Evolutionary conservation across 2,888 invertebrate species (phyloP).

Genomic region (Andrena dorsata): DNA sequence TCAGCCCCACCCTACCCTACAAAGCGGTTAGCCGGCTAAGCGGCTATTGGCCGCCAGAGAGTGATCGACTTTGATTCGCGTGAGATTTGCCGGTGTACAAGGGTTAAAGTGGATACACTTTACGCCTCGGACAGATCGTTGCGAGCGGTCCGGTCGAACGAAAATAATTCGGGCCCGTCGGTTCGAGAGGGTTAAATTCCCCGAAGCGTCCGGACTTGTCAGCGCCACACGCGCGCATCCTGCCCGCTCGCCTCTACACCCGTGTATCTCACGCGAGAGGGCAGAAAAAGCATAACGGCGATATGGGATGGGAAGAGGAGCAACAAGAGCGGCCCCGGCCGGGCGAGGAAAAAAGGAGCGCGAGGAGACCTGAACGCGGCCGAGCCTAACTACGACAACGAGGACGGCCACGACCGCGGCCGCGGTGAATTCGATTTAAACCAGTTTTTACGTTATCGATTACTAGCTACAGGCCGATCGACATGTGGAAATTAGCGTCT

Average conservation of each 20-base stretch:
- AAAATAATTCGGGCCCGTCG: not conserved
- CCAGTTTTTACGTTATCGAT: slow-evolving; percentile 62
- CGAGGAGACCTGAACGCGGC: slow-evolving; percentile 24
- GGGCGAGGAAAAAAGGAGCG: not conserved
- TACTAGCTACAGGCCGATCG: slow-evolving; percentile 47
- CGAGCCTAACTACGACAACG: slow-evolving; percentile 42
- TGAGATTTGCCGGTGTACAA: no score
- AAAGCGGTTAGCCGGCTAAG: no score
- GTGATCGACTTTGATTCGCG: no score
- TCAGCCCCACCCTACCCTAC: no score
- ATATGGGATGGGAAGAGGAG: slow-evolving; percentile 8
- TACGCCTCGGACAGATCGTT: no score
- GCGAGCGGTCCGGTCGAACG: no score
- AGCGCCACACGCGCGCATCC: slow-evolving; percentile 47
- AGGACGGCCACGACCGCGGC: slow-evolving; percentile 19
- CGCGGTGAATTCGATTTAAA: slow-evolving; percentile 59
- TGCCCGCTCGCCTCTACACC: slow-evolving; percentile 36
- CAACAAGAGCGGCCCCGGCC: slow-evolving; percentile 2
- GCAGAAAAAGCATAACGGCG: slow-evolving; percentile 49
- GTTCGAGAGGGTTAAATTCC: slow-evolving; percentile 39
- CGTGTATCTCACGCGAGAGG: slow-evolving; percentile 32
- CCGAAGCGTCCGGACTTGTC: slow-evolving; percentile 36
- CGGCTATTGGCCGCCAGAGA: no score
- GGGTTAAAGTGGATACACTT: no score
- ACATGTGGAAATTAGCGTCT: slow-evolving; percentile 58